Conservation (phyloP, 2,797 vertebrate species). For the Agapornis canus region DNA sequence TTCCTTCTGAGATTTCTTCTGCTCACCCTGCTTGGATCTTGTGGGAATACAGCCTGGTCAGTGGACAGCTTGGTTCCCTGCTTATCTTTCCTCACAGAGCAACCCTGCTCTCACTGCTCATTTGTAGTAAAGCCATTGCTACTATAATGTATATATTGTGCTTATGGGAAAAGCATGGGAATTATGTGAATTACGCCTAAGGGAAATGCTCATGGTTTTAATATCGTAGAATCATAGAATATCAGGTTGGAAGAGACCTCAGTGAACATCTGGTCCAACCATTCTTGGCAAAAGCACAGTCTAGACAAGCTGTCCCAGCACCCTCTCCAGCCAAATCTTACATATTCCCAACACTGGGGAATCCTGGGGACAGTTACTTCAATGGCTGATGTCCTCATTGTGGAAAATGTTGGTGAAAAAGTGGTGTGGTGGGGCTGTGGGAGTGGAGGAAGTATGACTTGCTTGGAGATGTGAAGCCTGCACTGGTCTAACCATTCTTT, state of each 20-base stretch:
- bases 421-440: neutral
- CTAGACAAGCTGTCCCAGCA: neutral
- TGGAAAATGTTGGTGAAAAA: neutral
- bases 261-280: neutral
- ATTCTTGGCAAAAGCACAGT: neutral
- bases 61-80: no score
- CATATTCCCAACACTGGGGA: neutral
- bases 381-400: neutral
- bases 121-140: neutral
- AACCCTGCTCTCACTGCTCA: neutral
- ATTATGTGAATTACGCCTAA: neutral
- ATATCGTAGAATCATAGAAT: neutral
- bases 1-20: neutral
- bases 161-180: neutral
- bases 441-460: neutral
- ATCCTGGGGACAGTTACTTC: neutral
- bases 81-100: neutral
- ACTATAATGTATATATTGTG: rapidly evolving
- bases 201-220: neutral
- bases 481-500: neutral
- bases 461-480: neutral
- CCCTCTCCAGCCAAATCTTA: neutral
- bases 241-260: neutral
- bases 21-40: rapidly evolving
- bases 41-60: neutral